These are phyloP conservation scores for Sesia bembeciformis DNA, from an alignment of 2,888 invertebrate genomes.

Conservation along the genomic window DNA sequence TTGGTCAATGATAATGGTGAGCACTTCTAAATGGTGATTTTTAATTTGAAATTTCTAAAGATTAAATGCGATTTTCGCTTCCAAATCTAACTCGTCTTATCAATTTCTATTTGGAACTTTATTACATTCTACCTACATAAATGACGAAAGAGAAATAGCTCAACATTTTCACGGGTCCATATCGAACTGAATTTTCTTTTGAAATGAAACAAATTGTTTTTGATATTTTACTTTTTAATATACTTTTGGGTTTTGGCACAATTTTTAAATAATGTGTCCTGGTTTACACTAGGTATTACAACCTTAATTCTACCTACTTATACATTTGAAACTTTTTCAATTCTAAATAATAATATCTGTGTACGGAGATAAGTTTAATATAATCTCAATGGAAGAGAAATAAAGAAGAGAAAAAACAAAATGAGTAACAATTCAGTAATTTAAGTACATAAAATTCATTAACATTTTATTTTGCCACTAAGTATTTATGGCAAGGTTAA, in stretches of 20 bases:
- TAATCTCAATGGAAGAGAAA: constrained; percentile 19
- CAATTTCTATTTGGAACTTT: too few relatives aligned
- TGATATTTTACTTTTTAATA: constrained; percentile 66
- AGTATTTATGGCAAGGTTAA: constrained; percentile 26
- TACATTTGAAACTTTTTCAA: constrained; percentile 47
- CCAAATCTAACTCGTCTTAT: too few relatives aligned
- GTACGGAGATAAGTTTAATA: constrained; percentile 13
- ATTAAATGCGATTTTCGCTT: too few relatives aligned
- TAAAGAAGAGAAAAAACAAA: constrained; percentile 1
- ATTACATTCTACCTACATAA: too few relatives aligned
- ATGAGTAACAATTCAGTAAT: constrained; percentile 10
- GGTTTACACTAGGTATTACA: constrained; percentile 66
- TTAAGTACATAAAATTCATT: constrained; percentile 4
- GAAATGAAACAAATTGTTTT: constrained; percentile 46
- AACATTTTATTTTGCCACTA: constrained; percentile 3
- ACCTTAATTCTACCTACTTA: constrained; percentile 64
- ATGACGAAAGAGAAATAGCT: too few relatives aligned
- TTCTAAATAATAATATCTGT: constrained; percentile 24
- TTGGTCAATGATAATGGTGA: too few relatives aligned
- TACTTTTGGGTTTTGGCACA: constrained; percentile 74
- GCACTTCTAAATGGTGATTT: too few relatives aligned
- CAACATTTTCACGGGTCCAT: too few relatives aligned
- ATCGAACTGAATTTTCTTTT: too few relatives aligned
- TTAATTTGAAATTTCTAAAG: too few relatives aligned
- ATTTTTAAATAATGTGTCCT: constrained; percentile 71